Base-by-base conservation (phyloP, 2,888 invertebrate species). In the Amiota mariae region DNA sequence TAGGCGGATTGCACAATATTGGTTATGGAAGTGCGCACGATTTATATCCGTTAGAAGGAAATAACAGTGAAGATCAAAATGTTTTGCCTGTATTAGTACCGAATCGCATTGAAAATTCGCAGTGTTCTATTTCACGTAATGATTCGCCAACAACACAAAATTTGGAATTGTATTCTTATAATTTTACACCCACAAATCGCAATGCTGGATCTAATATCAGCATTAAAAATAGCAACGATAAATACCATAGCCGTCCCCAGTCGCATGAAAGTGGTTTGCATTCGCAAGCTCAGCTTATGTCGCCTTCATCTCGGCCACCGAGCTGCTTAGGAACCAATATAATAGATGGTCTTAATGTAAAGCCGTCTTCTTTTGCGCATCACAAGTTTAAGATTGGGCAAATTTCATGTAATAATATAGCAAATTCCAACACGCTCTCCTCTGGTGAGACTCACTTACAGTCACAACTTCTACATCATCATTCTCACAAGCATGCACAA, bases 361-460 rank as follows among this genome's bases (percentile, higher is more conserved):
- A 88, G 77, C 85, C 88, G 2, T 88, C 89, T 15, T 87, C 86
- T 10, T 90, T 89, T 82, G 89, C 89, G 1, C 90, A 90, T 77
- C 90, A 90, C 73, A 90, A 90, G 82, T 86, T 89, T 2, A 90
- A 90, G 83, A 74, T 90, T 48, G 87, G 85, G 2, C 88, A 86
- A 74, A 83, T 85, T 36, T 80, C 84, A 1, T 85, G 85, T 74
- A 79, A 83, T 74, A 85, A 82, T 72, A 78, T 75, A 64, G 76
- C 73, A 70, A 64, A 75, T 75, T 18, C 76, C 72, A 59, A 59
- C 18, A 59, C 20, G 18, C 59, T 59, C 18, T 9, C 59, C 4
- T 59, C 11, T 59, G 15, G n/a, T 15, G 36, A 36, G 6, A 36
- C 36, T 36, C 36, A 36, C 36, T 68, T 56, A 2, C 68, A 70